phyloP scores from a whole-genome alignment of 1,140 invertebrate genomes.

The Ostrea edulis region DNA sequence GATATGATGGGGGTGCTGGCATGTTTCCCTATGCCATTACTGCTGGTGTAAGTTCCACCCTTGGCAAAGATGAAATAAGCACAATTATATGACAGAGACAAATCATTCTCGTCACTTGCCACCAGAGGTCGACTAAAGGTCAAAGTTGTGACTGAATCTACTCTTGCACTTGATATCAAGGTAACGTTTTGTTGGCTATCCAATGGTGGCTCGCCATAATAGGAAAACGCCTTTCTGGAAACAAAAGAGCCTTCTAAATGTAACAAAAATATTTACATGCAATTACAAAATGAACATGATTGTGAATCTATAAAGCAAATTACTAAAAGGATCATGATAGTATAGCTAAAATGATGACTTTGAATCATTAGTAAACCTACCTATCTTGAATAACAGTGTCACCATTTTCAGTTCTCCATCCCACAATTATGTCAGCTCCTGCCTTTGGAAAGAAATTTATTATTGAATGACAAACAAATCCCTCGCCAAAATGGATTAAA shows the following conservation, averaged over 20 bases:
- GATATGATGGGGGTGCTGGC: slow-evolving; percentile 88
- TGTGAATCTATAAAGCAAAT: not conserved
- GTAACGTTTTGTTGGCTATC: slow-evolving; percentile 53
- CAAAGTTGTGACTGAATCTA: slow-evolving; percentile 89
- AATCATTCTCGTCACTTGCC: slow-evolving; percentile 87
- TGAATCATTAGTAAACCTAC: slow-evolving; percentile 43
- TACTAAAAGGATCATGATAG: too few species aligned
- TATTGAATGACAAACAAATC: not conserved
- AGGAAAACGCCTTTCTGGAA: slow-evolving; percentile 16
- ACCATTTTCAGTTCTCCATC: slow-evolving; percentile 64
- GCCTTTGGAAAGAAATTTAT: slow-evolving; percentile 50
- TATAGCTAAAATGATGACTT: too few species aligned
- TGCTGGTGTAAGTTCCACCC: slow-evolving; percentile 91
- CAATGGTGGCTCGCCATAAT: slow-evolving; percentile 30
- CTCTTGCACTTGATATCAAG: slow-evolving; percentile 71
- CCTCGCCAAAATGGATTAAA: not conserved
- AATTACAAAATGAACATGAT: not conserved
- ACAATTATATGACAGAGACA: slow-evolving; percentile 91
- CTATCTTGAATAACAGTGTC: slow-evolving; percentile 60
- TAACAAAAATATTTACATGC: not conserved
- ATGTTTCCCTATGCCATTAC: slow-evolving; percentile 93
- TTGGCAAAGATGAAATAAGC: slow-evolving; percentile 93
- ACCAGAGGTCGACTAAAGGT: slow-evolving; percentile 89
- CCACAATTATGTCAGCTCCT: slow-evolving; percentile 63
- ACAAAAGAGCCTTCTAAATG: not conserved